Conservation (phyloP, 2,113 vertebrate genomes). For the Brachyistius frenatus region DNA sequence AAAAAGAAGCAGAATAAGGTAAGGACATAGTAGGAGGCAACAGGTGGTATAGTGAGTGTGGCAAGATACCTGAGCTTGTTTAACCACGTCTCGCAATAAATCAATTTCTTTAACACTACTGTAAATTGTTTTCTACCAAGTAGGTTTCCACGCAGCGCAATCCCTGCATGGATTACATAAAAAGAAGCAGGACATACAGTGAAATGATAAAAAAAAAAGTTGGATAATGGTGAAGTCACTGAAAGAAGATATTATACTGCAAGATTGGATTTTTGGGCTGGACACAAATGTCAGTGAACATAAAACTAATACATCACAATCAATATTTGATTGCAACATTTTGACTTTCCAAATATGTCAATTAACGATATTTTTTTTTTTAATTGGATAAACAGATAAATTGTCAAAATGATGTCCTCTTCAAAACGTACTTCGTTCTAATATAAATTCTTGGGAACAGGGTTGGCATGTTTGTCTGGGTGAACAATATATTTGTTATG, state of each 20-base stretch:
- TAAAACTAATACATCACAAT: no score
- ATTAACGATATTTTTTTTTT: neutral
- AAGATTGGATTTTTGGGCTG: no score
- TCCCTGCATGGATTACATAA: no score
- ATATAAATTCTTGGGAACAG: neutral
- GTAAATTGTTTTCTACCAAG: neutral
- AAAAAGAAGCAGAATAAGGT: slow-evolving; percentile 9
- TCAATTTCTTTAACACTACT: neutral
- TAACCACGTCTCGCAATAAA: neutral
- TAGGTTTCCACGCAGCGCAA: no score
- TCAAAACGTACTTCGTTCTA: no score
- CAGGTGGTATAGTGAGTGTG: slow-evolving; percentile 26
- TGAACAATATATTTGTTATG: neutral
- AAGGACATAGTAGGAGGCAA: slow-evolving; percentile 43
- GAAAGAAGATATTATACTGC: no score
- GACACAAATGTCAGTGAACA: no score
- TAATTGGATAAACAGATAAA: neutral
- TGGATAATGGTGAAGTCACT: no score
- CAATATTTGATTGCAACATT: neutral
- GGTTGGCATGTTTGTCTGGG: neutral
- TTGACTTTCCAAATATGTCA: neutral
- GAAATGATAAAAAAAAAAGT: no score
- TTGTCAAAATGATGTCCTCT: neutral
- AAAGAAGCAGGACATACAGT: no score
- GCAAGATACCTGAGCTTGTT: slow-evolving; percentile 5